Evolutionary conservation across 2,113 vertebrate genomes (phyloP).

Genomic region (Castor canadensis): DNA sequence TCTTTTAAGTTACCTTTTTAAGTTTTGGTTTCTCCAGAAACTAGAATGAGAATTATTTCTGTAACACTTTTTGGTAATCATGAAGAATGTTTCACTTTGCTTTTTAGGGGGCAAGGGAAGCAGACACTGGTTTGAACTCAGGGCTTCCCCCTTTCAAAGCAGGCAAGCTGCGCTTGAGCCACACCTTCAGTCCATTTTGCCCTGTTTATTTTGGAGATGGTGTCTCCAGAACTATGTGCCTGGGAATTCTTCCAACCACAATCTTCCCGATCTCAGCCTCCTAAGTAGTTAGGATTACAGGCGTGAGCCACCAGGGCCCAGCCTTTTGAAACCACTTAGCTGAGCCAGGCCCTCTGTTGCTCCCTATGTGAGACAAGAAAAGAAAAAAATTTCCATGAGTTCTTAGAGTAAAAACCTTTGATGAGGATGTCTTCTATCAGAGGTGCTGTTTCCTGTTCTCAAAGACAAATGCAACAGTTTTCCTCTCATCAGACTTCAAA

Average conservation of each 20-base stretch:
- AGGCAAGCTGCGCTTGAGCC: no score
- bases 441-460: not conserved
- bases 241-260: no score
- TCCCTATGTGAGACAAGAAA: not conserved
- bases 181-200: no score
- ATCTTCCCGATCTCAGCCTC: no score
- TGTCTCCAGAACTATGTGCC: no score
- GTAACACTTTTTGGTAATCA: constrained; percentile 25
- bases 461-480: not conserved
- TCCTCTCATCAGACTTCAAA: constrained; percentile 13
- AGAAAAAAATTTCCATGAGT: not conserved
- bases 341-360: not conserved
- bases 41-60: constrained; percentile 33
- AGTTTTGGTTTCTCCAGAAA: constrained; percentile 38
- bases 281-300: no score
- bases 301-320: no score
- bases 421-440: not conserved
- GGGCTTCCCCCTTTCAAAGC: no score
- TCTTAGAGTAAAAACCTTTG: not conserved
- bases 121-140: no score
- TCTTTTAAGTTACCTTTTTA: not conserved
- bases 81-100: not conserved
- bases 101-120: no score
- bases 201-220: no score
- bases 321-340: not conserved